Evolutionary conservation across 2,113 vertebrate genomes (phyloP).

Genomic region (Illadopsis cleaveri): DNA sequence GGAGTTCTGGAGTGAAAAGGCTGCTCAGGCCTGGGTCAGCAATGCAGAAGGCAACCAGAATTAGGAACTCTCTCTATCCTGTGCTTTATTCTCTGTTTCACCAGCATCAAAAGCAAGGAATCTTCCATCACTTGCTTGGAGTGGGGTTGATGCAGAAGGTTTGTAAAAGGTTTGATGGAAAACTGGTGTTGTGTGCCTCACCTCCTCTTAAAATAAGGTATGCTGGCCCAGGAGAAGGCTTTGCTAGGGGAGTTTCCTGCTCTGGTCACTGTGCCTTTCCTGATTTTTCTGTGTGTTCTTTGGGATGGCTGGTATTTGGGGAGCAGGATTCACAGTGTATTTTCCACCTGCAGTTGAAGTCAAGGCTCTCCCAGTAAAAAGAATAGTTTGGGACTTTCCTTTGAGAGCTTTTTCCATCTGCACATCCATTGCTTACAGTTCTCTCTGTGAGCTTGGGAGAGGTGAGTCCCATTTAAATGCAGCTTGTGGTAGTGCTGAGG

Average conservation of each 20-base stretch:
- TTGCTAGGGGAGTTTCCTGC: background rate
- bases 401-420: background rate
- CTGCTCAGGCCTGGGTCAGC: background rate
- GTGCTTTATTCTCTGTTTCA: background rate
- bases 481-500: background rate
- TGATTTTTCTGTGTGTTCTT: background rate
- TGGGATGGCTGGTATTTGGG: background rate
- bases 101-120: background rate
- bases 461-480: background rate
- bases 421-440: background rate
- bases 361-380: background rate
- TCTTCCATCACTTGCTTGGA: background rate
- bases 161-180: background rate
- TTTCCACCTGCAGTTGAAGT: background rate
- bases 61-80: background rate
- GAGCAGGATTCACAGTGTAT: background rate
- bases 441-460: fast-evolving
- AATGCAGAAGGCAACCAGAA: background rate
- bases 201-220: background rate
- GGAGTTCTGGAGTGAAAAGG: background rate
- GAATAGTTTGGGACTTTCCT: background rate
- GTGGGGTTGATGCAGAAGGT: background rate
- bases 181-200: background rate
- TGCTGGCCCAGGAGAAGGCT: background rate
- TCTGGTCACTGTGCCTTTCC: background rate